Conservation (phyloP, 2,888 invertebrate species). For the Eupithecia exiguata region DNA sequence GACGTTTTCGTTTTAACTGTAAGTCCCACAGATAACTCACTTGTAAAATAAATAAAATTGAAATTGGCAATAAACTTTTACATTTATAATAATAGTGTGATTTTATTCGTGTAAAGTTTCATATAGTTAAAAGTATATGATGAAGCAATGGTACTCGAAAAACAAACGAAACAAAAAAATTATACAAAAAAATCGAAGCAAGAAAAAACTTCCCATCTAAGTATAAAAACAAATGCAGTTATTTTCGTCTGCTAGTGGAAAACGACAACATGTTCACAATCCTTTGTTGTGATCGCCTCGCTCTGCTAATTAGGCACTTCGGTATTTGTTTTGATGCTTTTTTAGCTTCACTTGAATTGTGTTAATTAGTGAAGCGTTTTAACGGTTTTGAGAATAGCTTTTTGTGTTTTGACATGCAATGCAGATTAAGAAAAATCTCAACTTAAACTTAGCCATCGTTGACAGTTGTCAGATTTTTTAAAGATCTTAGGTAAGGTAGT, state of each 20-base stretch:
- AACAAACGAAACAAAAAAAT: too few species aligned
- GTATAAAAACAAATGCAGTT: constrained; percentile 15
- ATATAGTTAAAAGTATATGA: too few species aligned
- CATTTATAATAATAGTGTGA: too few species aligned
- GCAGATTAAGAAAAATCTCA: neutral
- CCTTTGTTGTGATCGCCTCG: constrained; percentile 45
- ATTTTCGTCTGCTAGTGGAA: constrained; percentile 37
- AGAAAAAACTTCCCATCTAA: neutral
- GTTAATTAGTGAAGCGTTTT: constrained; percentile 18
- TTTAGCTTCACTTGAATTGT: constrained; percentile 18
- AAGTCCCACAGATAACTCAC: too few species aligned
- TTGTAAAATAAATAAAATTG: too few species aligned
- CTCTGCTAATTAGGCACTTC: constrained; percentile 42
- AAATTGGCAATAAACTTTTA: too few species aligned
- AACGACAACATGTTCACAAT: constrained; percentile 30
- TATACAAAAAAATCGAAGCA: too few species aligned
- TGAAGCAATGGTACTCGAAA: too few species aligned
- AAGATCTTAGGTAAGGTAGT: too few species aligned
- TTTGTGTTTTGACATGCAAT: neutral
- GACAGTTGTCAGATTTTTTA: neutral
- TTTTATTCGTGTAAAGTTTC: too few species aligned
- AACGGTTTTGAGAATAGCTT: neutral
- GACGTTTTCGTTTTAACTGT: too few species aligned
- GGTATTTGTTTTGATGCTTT: constrained; percentile 32
- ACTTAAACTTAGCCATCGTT: neutral